Conservation (phyloP, 2,797 vertebrate species). For the Darevskia nairensis region DNA sequence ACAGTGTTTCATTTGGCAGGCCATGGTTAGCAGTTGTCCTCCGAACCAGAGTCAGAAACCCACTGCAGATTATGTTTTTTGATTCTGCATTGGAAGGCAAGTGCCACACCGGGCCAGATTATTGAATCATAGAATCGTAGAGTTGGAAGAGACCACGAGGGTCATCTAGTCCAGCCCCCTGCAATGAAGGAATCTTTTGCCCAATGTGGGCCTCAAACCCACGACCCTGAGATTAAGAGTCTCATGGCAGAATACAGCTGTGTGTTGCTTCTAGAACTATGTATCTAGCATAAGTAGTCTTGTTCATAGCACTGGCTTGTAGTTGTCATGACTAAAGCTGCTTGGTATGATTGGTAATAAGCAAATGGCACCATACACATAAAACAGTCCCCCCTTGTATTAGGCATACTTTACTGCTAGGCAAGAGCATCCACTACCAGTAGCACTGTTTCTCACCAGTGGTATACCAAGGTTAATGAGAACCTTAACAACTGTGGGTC, state of each 20-base stretch:
- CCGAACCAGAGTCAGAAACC: background rate
- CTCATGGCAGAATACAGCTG: background rate
- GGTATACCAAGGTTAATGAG: background rate
- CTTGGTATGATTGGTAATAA: background rate
- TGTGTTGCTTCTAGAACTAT: background rate
- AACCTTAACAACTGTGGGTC: background rate
- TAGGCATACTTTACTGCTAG: background rate
- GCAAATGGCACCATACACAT: background rate
- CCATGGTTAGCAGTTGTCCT: background rate
- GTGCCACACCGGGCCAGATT: too few relatives aligned
- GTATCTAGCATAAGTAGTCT: background rate
- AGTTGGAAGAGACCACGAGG: too few relatives aligned
- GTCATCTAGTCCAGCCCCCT: too few relatives aligned
- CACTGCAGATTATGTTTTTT: too few relatives aligned
- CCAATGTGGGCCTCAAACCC: too few relatives aligned
- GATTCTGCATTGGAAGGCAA: too few relatives aligned
- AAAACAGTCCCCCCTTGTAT: background rate
- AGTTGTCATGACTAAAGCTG: background rate
- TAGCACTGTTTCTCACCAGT: background rate
- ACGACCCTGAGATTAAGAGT: too few relatives aligned
- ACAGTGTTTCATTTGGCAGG: background rate
- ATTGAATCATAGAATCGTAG: too few relatives aligned
- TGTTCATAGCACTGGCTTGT: background rate
- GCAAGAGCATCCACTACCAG: background rate
- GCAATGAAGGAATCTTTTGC: too few relatives aligned